Evolutionary conservation across 2,797 vertebrate species (phyloP).

Genomic region (Rhinoraja longicauda): DNA sequence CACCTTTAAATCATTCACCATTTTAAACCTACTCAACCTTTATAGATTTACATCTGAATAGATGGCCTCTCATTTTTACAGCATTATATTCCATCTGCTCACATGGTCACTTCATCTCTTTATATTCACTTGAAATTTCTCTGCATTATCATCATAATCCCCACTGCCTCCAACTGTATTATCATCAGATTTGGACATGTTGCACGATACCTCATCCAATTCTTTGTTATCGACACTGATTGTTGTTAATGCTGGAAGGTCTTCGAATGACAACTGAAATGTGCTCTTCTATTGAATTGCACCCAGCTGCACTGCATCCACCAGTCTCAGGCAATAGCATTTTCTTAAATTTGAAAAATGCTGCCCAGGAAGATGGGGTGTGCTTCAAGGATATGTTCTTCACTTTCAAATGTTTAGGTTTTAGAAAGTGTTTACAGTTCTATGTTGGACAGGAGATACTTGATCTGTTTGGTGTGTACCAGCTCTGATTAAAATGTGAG

Average conservation of each 20-base stretch:
- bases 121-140: too few relatives aligned
- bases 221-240: neutral
- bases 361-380: neutral
- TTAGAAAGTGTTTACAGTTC: neutral
- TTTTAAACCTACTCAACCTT: too few relatives aligned
- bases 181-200: too few relatives aligned
- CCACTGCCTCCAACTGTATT: too few relatives aligned
- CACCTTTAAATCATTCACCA: too few relatives aligned
- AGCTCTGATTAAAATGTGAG: neutral
- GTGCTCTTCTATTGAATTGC: neutral
- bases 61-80: too few relatives aligned
- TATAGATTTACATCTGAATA: too few relatives aligned
- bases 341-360: neutral
- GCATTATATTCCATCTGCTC: too few relatives aligned
- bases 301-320: neutral
- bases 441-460: neutral
- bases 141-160: too few relatives aligned
- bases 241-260: neutral
- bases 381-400: neutral
- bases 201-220: too few relatives aligned
- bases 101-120: too few relatives aligned
- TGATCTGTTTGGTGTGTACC: neutral
- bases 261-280: neutral
- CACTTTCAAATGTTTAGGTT: neutral
- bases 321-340: neutral